phyloP scores from a whole-genome alignment of 2,797 vertebrate species.

The Typhlichthys subterraneus region DNA sequence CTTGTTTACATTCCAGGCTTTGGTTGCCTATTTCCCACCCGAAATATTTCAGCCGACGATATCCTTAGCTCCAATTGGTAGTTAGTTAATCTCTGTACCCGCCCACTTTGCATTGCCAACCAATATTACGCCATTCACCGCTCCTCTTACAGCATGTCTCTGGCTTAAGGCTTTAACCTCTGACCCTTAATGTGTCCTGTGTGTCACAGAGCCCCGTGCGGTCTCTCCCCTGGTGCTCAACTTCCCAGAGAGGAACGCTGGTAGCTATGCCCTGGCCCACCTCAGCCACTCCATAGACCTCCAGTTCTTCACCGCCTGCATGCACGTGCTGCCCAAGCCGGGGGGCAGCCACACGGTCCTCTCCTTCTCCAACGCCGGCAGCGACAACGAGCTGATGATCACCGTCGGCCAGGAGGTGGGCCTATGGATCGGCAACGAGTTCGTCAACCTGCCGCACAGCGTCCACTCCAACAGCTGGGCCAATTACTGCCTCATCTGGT shows the following conservation, averaged over 20 bases:
- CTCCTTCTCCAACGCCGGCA: slow-evolving; percentile 76
- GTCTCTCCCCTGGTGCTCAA: slow-evolving; percentile 79
- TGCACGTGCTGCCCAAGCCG: slow-evolving; percentile 67
- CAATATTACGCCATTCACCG: no score
- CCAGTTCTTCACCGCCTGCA: slow-evolving; percentile 79
- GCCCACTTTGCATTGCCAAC: no score
- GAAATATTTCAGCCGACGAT: no score
- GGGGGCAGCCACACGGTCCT: slow-evolving; percentile 74
- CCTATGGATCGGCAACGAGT: slow-evolving; percentile 80
- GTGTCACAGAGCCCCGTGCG: slow-evolving; percentile 47
- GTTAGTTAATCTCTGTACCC: no score
- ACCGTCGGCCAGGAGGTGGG: slow-evolving; percentile 72
- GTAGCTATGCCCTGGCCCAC: slow-evolving; percentile 73
- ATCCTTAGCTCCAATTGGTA: no score
- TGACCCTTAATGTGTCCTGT: slow-evolving; percentile 17
- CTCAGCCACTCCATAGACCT: slow-evolving; percentile 65
- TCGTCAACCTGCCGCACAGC: slow-evolving; percentile 76
- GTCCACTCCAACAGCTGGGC: slow-evolving; percentile 68
- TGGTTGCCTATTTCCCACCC: no score
- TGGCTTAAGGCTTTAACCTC: background rate
- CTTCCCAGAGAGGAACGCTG: slow-evolving; percentile 72
- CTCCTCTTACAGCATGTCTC: no score
- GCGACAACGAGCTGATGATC: slow-evolving; percentile 79
- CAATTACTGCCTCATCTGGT: slow-evolving; percentile 84
- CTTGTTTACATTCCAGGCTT: no score